Evolutionary conservation across 2,888 invertebrate genomes (phyloP).

Genomic region (Gymnosoma rotundatum): DNA sequence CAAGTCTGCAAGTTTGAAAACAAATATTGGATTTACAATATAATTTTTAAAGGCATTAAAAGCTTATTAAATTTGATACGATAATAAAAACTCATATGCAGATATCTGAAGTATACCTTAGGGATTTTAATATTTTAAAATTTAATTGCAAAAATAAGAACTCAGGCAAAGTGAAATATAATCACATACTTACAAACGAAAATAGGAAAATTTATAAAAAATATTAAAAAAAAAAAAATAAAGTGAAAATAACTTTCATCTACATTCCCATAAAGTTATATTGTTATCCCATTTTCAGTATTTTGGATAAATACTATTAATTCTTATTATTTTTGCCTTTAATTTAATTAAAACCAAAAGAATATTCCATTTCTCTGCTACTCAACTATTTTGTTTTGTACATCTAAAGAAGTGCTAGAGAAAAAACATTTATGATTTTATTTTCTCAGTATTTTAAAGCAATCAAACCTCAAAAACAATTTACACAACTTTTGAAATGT

Average conservation of each 20-base stretch:
- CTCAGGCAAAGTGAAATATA: neutral
- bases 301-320: neutral
- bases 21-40: too few species aligned
- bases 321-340: neutral
- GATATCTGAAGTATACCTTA: too few species aligned
- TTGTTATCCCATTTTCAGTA: neutral
- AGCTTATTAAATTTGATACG: too few species aligned
- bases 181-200: neutral
- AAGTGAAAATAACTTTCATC: neutral
- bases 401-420: neutral
- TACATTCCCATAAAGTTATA: neutral
- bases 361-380: constrained; percentile 11
- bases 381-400: neutral
- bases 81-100: too few species aligned
- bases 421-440: constrained; percentile 17
- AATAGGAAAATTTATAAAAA: neutral
- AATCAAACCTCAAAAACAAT: constrained; percentile 60
- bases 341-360: constrained; percentile 22
- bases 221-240: neutral
- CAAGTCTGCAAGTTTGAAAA: too few species aligned
- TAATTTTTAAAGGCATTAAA: too few species aligned
- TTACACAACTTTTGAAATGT: constrained; percentile 46
- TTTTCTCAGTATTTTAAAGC: constrained; percentile 60
- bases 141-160: neutral
- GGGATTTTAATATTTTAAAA: neutral